Percentiles rank a stretch among this genome's conserved stretches.
These are phyloP conservation scores for Felis catus DNA, from an alignment of 2,113 vertebrate genomes.

Conservation along the genomic window F.catus_Fca126_mat1.0 CM031416.1:28090501-28091000, in stretches of 20 bases:
- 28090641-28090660: background rate
- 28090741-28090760: background rate
- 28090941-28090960: background rate
- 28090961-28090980: background rate
- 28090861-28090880: background rate
- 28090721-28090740: background rate
- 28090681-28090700: background rate
- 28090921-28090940: background rate
- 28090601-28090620: background rate
- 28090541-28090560: no score
- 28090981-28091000: background rate
- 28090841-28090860: background rate
- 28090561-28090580: background rate
- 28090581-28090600: background rate
- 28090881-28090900: background rate
- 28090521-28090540: background rate
- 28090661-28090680: background rate
- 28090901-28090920: background rate
- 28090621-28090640: background rate
- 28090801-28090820: background rate
- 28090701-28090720: background rate
- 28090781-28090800: background rate
- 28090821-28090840: background rate
- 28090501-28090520: background rate
- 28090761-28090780: background rate